These are phyloP conservation scores for Prietella phreatophila DNA, from an alignment of 2,113 vertebrate species.

Conservation along the genomic window DNA sequence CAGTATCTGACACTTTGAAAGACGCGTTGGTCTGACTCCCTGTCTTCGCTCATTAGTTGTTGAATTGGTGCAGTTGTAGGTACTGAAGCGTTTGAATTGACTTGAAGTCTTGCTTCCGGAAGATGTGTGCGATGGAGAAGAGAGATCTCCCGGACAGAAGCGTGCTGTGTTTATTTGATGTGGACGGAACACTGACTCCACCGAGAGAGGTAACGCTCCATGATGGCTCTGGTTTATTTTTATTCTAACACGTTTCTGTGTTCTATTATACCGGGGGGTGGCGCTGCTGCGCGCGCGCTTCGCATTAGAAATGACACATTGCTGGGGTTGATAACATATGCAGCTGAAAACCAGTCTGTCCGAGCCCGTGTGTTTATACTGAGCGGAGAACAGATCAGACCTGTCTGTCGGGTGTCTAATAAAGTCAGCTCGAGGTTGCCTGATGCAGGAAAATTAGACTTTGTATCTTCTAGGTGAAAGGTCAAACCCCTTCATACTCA, in stretches of 20 bases:
- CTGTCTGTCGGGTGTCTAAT: neutral
- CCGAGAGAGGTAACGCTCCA: constrained; percentile 81
- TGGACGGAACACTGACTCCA: constrained; percentile 90
- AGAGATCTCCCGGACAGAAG: constrained; percentile 55
- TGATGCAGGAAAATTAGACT: neutral
- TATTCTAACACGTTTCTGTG: neutral
- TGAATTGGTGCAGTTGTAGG: neutral
- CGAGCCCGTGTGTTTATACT: neutral
- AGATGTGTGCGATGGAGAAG: constrained; percentile 59
- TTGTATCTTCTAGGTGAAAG: constrained; percentile 26
- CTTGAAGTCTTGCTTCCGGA: neutral
- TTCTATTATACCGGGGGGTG: neutral
- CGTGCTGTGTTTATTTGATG: constrained; percentile 90
- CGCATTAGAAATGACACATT: neutral
- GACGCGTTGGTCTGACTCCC: neutral
- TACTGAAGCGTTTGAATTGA: neutral
- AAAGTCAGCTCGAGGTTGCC: too few species aligned
- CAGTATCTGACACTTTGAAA: neutral
- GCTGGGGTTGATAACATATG: too few species aligned
- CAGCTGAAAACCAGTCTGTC: neutral
- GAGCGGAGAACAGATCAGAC: neutral
- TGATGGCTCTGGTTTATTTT: neutral
- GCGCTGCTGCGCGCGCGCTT: too few species aligned
- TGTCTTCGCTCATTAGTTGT: too few species aligned
- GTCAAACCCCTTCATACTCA: neutral